phyloP scores from a whole-genome alignment of 2,888 invertebrate genomes.

The Drosophila aldrichi region DNA sequence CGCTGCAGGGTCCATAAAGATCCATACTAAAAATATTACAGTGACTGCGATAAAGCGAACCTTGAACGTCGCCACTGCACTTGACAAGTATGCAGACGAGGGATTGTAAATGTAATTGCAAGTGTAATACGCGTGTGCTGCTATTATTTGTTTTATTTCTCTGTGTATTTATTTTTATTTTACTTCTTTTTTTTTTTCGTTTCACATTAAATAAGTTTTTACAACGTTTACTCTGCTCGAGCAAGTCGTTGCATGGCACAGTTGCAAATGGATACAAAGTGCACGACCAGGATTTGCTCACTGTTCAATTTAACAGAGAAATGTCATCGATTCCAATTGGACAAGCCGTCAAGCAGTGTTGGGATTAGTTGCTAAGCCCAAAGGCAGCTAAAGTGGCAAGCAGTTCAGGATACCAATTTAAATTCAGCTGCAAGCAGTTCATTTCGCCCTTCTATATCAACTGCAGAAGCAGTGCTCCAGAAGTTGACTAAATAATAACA shows the following conservation, averaged over 20 bases:
- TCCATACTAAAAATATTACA: constrained; percentile 28
- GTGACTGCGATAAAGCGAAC: constrained; percentile 19
- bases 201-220: constrained; percentile 7
- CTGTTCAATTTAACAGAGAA: not conserved
- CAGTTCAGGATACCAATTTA: not conserved
- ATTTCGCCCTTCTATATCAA: not conserved
- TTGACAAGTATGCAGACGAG: constrained; percentile 12
- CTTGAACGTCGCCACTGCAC: constrained; percentile 33
- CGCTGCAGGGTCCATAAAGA: constrained; percentile 27
- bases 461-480: not conserved
- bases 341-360: not conserved
- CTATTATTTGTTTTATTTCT: constrained; percentile 1
- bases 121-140: constrained; percentile 10
- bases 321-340: not conserved
- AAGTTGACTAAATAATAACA: not conserved
- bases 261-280: constrained; percentile 2
- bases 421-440: not conserved
- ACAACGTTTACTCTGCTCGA: not conserved
- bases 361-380: not conserved
- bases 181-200: not conserved
- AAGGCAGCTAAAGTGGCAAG: not conserved
- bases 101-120: constrained; percentile 19
- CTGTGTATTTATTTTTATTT: not conserved
- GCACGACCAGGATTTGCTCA: not conserved
- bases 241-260: not conserved